Evolutionary conservation across 2,113 vertebrate genomes (phyloP), one percentile per base, ranked within the genome.

Genomic region (Pygoscelis adeliae): DNA sequence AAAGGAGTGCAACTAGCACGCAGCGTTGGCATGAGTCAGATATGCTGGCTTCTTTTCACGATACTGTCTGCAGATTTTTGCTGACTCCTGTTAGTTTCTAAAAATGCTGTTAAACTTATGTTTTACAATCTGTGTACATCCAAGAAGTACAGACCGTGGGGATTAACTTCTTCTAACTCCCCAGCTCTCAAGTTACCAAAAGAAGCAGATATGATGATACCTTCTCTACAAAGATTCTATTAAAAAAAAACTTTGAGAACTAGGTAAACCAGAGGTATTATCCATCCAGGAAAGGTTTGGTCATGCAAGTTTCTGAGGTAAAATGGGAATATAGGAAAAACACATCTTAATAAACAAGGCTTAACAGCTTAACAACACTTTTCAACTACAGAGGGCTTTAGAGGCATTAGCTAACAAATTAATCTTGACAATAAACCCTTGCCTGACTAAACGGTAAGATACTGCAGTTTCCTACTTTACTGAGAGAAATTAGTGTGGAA

Each of bases 1-100:
- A 59, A 42, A 85, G 49, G 32, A 85, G 78, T 23, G 34, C 46
- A 62, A 52, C 16, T 46, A 78, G 69, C 38, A 52, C 4, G 1
- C 17, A 49, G 69, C 2, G 13, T 3, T 73, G 79, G 78, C 92
- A 78, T 93, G 85, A 98, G 73, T 95, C 93, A 97, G 83, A 73
- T 1, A 66, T n/a, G 10, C 55, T 94, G 92, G 86, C 88, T 92
- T 82, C 96, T 81, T 93, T n/a, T 89, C 94, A 80, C 36, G 3
- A 61, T 23, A 23, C 82, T 78, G 67, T 63, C 92, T 91, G 83
- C 87, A 96, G 55, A 88, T 82, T 97, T 96, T 59, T 97, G 94
- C 92, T 96, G 92, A 97, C 91, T 98, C 94, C 91, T 89, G 22
- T 34, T 89, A 65, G 72, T 89, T 97, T 90, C 90, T 97, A 95